Evolutionary conservation across 2,797 vertebrate genomes (phyloP), one percentile per base, ranked within the genome.

Genomic region (Taeniopygia guttata): DNA sequence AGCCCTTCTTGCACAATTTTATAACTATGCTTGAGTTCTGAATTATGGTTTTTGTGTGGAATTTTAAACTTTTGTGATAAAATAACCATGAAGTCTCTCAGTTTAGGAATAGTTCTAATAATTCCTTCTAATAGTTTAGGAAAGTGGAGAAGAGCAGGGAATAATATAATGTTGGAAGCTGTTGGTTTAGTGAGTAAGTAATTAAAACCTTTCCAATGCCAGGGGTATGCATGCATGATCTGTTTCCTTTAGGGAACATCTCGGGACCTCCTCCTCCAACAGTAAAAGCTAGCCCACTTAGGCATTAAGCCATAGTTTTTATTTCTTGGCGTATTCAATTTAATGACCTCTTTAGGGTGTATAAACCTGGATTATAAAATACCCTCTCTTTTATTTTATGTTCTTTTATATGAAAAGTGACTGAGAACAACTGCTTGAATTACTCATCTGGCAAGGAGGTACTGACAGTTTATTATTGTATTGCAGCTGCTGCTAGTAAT

Each of bases 181-280:
- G 69, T 72, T 87, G 69, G 15, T 74, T 80, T 91, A 80, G 34
- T 75, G 64, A 83, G 27, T 75, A 58, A 75, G 54, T 75, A 80
- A 64, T 62, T 38, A 43, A 88, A 77, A 75, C 22, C 42, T 84
- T 78, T 88, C 54, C 74, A 34, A 27, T 78, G 69, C 30, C 45
- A 64, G 16, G 55, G 48, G 3, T 78, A 19, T 34, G 51, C 15
- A 30, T 0, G 2, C 29, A 10, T 0, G 0, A 17, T 54, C 45
- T 81, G 18, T 62, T 91, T 51, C 46, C 6, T 1, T 54, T 51
- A 60, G 22, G 34, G 29, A 78, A 55, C 9, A 3, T 72, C 78
- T 91, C 1, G 1, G 62, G 76, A 80, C 69, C 40, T 91, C 62
- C 60, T 89, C 6, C 70, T 91, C 46, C 56, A 88, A 23, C 46